Percentiles rank a stretch among this genome's conserved stretches.
Conservation (phyloP, 2,888 invertebrate genomes). For the Labia minor region DNA sequence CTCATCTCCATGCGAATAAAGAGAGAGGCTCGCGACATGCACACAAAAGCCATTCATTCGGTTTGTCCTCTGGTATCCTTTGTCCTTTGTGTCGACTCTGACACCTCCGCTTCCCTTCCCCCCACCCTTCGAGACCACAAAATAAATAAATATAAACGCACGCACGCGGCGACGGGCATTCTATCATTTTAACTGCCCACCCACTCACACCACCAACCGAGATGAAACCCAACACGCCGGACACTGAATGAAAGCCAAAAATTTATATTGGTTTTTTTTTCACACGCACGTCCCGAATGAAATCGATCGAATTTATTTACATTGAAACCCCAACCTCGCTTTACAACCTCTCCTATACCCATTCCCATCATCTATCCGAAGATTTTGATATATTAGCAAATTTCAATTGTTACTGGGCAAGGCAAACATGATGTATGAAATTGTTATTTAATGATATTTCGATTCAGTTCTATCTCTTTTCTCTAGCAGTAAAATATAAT, state of each 20-base stretch:
- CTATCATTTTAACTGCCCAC: slow-evolving; percentile 13
- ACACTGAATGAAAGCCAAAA: slow-evolving; percentile 4
- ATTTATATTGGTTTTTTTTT: slow-evolving; percentile 4
- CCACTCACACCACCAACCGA: neutral
- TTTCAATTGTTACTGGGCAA: no score
- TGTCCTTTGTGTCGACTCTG: slow-evolving; percentile 7
- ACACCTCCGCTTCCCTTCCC: slow-evolving; percentile 13
- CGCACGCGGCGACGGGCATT: slow-evolving; percentile 13
- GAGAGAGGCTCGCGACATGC: slow-evolving; percentile 6
- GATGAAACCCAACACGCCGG: neutral
- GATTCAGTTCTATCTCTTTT: no score
- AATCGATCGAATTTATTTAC: neutral
- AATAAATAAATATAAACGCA: slow-evolving; percentile 4
- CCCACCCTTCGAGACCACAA: neutral
- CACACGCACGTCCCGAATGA: slow-evolving; percentile 13
- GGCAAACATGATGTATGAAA: no score
- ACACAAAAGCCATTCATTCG: slow-evolving; percentile 1
- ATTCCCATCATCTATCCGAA: no score
- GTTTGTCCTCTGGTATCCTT: neutral
- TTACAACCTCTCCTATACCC: no score
- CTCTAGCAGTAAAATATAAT: no score
- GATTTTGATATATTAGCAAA: no score
- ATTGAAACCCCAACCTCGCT: no score
- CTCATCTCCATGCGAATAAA: slow-evolving; percentile 4
- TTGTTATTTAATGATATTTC: no score